Percentiles rank a stretch among this genome's conserved stretches.
Conservation (phyloP, 1,140 invertebrate species). For the Coptotermes formosanus region DNA sequence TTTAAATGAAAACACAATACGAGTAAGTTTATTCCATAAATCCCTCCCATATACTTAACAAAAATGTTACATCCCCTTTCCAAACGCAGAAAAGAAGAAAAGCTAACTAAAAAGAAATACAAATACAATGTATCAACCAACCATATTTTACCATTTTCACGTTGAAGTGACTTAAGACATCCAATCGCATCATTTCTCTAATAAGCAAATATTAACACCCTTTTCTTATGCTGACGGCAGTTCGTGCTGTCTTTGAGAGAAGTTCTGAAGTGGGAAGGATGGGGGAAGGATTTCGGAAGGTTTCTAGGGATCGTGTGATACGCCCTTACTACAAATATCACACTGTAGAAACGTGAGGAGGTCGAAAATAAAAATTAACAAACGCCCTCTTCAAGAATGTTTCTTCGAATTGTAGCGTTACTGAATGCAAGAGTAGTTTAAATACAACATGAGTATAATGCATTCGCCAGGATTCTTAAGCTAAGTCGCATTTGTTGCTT, state of each 20-base stretch:
- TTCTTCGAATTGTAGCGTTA: neutral
- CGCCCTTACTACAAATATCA: constrained; percentile 10
- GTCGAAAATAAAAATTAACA: neutral
- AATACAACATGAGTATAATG: neutral
- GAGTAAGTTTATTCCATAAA: neutral
- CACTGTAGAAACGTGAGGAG: neutral
- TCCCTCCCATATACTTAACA: neutral
- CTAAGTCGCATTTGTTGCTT: no score
- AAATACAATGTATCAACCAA: neutral
- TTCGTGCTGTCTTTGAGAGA: neutral
- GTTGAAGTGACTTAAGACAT: neutral
- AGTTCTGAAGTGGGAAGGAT: neutral
- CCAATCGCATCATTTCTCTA: neutral
- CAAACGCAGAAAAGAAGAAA: neutral
- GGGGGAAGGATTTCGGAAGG: neutral
- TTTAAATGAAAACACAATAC: neutral
- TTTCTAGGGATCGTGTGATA: neutral
- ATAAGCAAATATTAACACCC: constrained; percentile 9
- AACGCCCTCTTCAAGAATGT: neutral
- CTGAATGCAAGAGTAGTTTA: neutral
- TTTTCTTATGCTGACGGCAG: neutral
- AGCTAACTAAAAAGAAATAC: neutral
- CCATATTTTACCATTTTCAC: neutral
- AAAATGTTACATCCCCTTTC: neutral
- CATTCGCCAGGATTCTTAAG: no score